Conservation (phyloP, 1,140 invertebrate species). For the Branchinecta lindahli region DNA sequence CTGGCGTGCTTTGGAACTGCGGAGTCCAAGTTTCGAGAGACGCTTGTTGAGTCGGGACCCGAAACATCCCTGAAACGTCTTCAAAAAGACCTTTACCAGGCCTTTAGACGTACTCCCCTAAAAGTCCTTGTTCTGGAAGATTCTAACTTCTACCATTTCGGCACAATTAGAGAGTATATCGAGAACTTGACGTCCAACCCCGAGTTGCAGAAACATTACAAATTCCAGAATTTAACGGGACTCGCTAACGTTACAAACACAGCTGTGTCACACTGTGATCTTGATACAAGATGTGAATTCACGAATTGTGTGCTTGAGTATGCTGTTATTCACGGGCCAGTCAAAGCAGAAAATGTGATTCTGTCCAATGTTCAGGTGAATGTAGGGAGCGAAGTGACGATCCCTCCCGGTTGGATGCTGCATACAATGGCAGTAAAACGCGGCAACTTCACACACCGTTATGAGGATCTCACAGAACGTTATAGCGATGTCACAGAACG, state of each 20-base stretch:
- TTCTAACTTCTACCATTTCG: neutral
- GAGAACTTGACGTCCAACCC: neutral
- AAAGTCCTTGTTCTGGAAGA: neutral
- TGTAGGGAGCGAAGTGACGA: neutral
- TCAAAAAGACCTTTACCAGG: neutral
- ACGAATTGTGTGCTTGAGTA: neutral
- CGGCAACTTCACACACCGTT: too few relatives aligned
- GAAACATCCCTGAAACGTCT: neutral
- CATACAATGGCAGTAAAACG: neutral
- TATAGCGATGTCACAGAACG: too few relatives aligned
- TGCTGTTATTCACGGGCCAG: neutral
- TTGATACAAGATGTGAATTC: too few relatives aligned
- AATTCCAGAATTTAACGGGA: too few relatives aligned
- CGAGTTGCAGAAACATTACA: too few relatives aligned
- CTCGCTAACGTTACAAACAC: too few relatives aligned
- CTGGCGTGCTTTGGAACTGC: neutral
- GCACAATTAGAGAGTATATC: neutral
- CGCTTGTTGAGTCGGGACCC: too few relatives aligned
- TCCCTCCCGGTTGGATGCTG: neutral
- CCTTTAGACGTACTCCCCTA: neutral
- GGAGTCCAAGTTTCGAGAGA: too few relatives aligned
- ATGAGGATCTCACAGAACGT: too few relatives aligned
- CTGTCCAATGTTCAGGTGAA: neutral
- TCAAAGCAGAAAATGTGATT: neutral
- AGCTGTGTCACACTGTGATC: too few relatives aligned